These are phyloP conservation scores for Camelus bactrianus DNA, from an alignment of 2,113 vertebrate species.

Conservation along the genomic window DNA sequence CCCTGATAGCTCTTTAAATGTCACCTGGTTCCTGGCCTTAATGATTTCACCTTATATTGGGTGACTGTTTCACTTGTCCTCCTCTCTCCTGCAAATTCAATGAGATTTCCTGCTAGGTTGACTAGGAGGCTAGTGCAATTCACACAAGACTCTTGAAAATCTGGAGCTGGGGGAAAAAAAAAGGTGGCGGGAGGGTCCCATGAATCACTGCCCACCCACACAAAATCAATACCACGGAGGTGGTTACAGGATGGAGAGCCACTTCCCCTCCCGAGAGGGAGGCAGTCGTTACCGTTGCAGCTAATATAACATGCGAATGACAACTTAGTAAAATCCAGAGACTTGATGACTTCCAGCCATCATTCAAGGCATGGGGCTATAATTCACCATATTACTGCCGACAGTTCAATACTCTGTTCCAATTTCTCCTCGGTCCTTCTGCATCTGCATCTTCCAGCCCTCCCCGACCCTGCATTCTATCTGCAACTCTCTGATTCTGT, in stretches of 20 bases:
- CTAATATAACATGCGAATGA: slow-evolving; percentile 61
- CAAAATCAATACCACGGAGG: slow-evolving; percentile 34
- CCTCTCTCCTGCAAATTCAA: not conserved
- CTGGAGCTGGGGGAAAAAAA: not conserved
- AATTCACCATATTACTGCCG: slow-evolving; percentile 5
- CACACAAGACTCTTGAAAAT: not conserved
- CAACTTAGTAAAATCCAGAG: slow-evolving; percentile 54
- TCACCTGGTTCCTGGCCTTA: not conserved
- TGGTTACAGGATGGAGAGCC: rapidly evolving
- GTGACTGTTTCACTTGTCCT: not conserved
- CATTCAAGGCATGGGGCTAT: not conserved
- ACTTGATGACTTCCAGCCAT: not conserved
- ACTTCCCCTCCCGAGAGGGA: not conserved
- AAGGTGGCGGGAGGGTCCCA: rapidly evolving
- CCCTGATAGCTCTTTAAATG: not conserved
- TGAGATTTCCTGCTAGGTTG: not conserved
- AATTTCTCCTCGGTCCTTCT: not conserved
- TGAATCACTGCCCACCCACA: slow-evolving; percentile 38
- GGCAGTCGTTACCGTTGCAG: not conserved
- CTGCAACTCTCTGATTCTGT: not conserved
- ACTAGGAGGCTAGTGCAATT: not conserved
- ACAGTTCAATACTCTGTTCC: not conserved
- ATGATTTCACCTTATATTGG: not conserved
- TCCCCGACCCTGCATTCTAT: not conserved
- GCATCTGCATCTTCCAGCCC: too few species aligned